Conservation (phyloP, 1,140 invertebrate genomes). For the Listronotus bonariensis region DNA sequence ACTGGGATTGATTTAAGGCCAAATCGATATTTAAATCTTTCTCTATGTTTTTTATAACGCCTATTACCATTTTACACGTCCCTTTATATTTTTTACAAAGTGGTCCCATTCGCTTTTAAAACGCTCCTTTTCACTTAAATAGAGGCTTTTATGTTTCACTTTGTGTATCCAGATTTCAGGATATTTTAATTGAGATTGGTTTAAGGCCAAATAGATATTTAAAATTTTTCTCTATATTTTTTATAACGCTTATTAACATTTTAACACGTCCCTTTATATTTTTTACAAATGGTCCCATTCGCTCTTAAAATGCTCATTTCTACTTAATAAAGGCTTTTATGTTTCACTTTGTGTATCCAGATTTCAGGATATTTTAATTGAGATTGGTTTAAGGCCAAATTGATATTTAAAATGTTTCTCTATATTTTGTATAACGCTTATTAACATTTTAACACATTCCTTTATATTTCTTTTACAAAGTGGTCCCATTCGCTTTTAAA, state of each 20-base stretch:
- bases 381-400: conserved; percentile 17
- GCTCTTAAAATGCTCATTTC: conserved; percentile 32
- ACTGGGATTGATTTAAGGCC: conserved; percentile 6
- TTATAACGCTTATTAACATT: too few relatives aligned
- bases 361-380: conserved; percentile 13
- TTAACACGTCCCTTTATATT: too few relatives aligned
- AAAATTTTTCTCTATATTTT: too few relatives aligned
- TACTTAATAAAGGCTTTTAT: conserved; percentile 31
- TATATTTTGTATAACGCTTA: too few relatives aligned
- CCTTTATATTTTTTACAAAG: too few relatives aligned
- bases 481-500: conserved; percentile 33
- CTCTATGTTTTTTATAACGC: too few relatives aligned
- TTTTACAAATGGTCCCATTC: conserved; percentile 30
- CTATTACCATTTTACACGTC: too few relatives aligned
- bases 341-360: conserved; percentile 19
- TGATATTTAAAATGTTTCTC: not conserved
- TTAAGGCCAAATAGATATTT: conserved; percentile 18
- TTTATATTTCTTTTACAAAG: too few relatives aligned
- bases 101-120: conserved; percentile 33
- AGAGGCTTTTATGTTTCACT: conserved; percentile 26
- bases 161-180: conserved; percentile 22
- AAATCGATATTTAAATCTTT: conserved; percentile 9
- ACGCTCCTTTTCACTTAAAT: conserved; percentile 30
- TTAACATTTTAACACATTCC: too few relatives aligned
- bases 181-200: conserved; percentile 3